Evolutionary conservation across 37 sponge, comb jelly and placozoan genomes (phyloP).

Genomic region (Haliclona indistincta): DNA sequence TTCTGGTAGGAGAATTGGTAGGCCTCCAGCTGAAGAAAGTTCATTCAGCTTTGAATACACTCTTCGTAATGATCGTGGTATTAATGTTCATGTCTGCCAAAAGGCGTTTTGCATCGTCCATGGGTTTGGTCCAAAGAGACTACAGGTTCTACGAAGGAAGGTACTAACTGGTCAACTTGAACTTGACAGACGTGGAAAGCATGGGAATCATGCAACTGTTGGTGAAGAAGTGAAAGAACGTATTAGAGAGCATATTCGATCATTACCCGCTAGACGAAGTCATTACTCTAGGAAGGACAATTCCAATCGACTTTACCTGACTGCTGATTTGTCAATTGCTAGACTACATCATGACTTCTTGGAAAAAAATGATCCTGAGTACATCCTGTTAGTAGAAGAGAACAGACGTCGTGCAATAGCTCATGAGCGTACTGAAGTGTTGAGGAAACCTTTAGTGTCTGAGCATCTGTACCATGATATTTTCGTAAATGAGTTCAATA

Average conservation of each 20-base stretch:
- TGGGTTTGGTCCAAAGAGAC: conserved; percentile 58
- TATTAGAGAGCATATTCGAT: conserved; percentile 40
- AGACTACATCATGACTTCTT: conserved; percentile 28
- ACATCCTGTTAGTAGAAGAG: conserved; percentile 37
- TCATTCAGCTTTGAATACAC: conserved; percentile 32
- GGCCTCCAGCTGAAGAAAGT: conserved; percentile 58
- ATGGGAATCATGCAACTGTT: conserved; percentile 3
- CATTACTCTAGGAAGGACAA: conserved; percentile 57
- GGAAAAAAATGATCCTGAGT: conserved; percentile 52
- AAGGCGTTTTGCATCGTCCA: conserved; percentile 45
- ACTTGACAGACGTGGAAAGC: conserved; percentile 44
- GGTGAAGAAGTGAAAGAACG: conserved; percentile 12
- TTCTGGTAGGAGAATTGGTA: conserved; percentile 42
- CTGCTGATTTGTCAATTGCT: conserved; percentile 58
- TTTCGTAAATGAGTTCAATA: conserved; percentile 50
- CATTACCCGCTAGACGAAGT: conserved; percentile 36
- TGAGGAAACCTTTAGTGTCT: conserved; percentile 59
- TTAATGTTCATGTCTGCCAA: conserved; percentile 44
- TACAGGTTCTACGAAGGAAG: conserved; percentile 39
- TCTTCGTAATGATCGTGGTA: conserved; percentile 14
- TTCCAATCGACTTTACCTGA: conserved; percentile 33
- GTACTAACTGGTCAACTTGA: conserved; percentile 3
- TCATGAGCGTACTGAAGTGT: conserved; percentile 31
- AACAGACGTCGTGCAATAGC: conserved; percentile 16
- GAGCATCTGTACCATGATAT: conserved; percentile 56